phyloP scores from a whole-genome alignment of 2,797 vertebrate genomes.

The Somateria mollissima region DNA sequence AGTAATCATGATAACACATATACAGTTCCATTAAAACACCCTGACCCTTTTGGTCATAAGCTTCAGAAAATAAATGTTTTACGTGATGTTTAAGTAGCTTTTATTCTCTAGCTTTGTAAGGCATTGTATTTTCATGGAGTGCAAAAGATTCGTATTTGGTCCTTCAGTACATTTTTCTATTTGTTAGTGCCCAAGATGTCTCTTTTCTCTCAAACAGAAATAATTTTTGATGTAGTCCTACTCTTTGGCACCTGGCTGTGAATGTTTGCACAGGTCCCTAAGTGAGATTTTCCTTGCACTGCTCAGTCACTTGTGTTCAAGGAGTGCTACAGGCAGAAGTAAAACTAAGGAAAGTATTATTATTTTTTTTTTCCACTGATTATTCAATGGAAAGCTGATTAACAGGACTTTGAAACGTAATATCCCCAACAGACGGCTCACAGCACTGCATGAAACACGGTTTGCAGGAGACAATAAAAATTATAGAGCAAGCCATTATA shows the following conservation, averaged over 20 bases:
- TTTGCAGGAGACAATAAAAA: neutral
- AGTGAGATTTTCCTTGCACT: neutral
- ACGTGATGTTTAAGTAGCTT: neutral
- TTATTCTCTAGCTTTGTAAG: neutral
- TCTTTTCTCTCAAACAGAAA: neutral
- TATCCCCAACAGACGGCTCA: neutral
- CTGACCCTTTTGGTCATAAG: neutral
- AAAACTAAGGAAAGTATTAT: neutral
- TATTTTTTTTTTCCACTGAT: too few relatives aligned
- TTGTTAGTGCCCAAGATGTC: neutral
- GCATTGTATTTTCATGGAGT: neutral
- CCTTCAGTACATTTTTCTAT: neutral
- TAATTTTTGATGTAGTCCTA: neutral
- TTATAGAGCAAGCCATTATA: neutral
- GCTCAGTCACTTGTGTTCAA: neutral
- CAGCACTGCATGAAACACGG: neutral
- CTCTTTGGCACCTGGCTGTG: neutral
- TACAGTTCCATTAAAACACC: neutral
- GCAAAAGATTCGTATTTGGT: neutral
- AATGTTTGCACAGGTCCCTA: neutral
- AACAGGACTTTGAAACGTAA: neutral
- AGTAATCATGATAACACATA: neutral
- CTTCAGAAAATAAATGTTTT: neutral
- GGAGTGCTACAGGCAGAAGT: neutral
- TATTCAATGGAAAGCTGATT: neutral